phyloP scores from a whole-genome alignment of 2,797 vertebrate species.

The Pantherophis alleghaniensis region DNA sequence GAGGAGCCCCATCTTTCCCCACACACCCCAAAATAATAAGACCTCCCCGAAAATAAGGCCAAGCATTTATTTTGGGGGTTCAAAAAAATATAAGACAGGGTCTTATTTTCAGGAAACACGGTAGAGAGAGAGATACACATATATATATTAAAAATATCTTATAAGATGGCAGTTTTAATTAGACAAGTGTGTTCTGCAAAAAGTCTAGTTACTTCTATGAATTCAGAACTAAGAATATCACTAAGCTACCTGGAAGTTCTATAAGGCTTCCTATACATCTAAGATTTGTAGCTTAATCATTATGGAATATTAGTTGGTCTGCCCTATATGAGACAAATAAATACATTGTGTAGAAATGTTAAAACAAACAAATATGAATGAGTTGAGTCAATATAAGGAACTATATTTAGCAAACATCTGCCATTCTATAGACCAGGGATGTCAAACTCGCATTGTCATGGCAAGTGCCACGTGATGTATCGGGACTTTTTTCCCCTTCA shows the following conservation, averaged over 20 bases:
- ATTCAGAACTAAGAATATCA: neutral
- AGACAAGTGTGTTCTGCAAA: neutral
- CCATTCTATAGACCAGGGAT: neutral
- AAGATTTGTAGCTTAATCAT: neutral
- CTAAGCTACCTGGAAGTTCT: neutral
- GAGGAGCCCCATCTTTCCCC: no score
- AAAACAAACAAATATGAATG: neutral
- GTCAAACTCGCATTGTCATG: no score
- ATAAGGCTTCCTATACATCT: neutral
- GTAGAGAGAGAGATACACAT: no score
- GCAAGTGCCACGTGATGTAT: no score
- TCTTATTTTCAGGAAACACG: no score
- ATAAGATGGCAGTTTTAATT: neutral
- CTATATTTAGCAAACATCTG: neutral
- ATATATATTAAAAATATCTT: neutral
- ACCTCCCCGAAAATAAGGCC: no score
- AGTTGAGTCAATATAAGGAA: neutral
- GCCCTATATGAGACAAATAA: neutral
- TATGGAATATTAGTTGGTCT: neutral
- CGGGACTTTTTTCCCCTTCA: no score
- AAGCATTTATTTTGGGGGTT: no score
- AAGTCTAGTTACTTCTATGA: neutral
- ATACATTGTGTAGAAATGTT: neutral
- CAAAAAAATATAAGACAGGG: no score
- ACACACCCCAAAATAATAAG: no score